These are phyloP conservation scores for Onthophagus taurus DNA, from an alignment of 1,140 invertebrate species.

Conservation along the genomic window DNA sequence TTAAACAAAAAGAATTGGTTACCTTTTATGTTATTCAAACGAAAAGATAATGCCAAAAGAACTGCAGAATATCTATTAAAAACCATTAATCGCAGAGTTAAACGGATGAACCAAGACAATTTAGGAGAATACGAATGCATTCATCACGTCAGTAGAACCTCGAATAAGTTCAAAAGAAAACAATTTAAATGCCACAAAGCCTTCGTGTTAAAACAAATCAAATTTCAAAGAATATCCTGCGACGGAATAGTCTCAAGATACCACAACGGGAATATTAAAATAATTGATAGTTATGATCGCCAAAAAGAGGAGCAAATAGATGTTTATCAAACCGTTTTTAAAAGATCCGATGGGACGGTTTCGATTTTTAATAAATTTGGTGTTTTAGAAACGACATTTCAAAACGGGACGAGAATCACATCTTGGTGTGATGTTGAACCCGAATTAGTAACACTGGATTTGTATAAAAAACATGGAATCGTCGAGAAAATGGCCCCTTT, in stretches of 20 bases:
- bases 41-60: slow-evolving; percentile 2
- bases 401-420: slow-evolving; percentile 6
- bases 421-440: slow-evolving; percentile 4
- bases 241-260: neutral
- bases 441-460: neutral
- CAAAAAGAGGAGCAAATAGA: neutral
- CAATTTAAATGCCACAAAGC: neutral
- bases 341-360: slow-evolving; percentile 2
- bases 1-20: neutral
- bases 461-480: neutral
- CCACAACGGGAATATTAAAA: neutral
- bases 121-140: slow-evolving; percentile 4
- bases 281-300: neutral
- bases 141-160: no score
- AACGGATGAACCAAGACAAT: neutral
- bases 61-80: neutral
- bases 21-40: neutral
- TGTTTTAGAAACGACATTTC: neutral
- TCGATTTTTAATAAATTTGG: slow-evolving; percentile 2
- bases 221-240: slow-evolving; percentile 1
- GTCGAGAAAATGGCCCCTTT: slow-evolving; percentile 1
- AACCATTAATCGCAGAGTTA: neutral
- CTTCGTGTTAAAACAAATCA: neutral
- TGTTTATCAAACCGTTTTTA: slow-evolving; percentile 1
- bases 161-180: slow-evolving; percentile 2